Evolutionary conservation across 1,140 invertebrate species (phyloP).

Genomic region (fruit fly (Drosophila melanogaster)): DNA sequence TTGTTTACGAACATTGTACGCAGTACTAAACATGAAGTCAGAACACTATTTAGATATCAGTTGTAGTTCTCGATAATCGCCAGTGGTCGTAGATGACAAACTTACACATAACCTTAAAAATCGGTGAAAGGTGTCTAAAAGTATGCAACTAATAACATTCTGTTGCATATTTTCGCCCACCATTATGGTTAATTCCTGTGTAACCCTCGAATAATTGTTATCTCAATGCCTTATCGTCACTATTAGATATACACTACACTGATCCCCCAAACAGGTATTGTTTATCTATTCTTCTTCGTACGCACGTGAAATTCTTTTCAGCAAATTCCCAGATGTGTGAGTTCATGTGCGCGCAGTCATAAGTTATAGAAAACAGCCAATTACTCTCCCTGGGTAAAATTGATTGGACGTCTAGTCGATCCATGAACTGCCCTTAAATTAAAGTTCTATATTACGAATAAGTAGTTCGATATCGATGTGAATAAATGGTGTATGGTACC

Average conservation of each 20-base stretch:
- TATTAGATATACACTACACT: not conserved
- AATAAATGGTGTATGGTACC: too few species aligned
- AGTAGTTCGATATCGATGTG: not conserved
- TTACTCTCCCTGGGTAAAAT: conserved; percentile 1
- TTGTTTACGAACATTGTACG: too few species aligned
- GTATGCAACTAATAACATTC: not conserved
- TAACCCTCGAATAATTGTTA: not conserved
- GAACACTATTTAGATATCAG: not conserved
- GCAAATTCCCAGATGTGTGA: conserved; percentile 2
- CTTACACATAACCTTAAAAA: not conserved
- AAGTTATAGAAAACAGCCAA: conserved; percentile 5
- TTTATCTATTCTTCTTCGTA: conserved; percentile 35
- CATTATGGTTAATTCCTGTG: too few species aligned
- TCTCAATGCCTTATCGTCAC: not conserved
- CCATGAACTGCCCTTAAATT: not conserved
- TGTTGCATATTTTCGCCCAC: not conserved
- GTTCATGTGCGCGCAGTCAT: conserved; percentile 8
- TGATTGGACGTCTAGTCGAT: not conserved
- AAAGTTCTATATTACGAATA: too few species aligned
- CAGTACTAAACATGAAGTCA: too few species aligned
- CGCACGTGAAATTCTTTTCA: conserved; percentile 30
- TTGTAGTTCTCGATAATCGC: not conserved
- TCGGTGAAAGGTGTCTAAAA: not conserved
- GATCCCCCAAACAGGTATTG: conserved; percentile 11
- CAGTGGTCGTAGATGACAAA: not conserved